Conservation (phyloP, 2,797 vertebrate species). For the Pseudochirops corinnae region DNA sequence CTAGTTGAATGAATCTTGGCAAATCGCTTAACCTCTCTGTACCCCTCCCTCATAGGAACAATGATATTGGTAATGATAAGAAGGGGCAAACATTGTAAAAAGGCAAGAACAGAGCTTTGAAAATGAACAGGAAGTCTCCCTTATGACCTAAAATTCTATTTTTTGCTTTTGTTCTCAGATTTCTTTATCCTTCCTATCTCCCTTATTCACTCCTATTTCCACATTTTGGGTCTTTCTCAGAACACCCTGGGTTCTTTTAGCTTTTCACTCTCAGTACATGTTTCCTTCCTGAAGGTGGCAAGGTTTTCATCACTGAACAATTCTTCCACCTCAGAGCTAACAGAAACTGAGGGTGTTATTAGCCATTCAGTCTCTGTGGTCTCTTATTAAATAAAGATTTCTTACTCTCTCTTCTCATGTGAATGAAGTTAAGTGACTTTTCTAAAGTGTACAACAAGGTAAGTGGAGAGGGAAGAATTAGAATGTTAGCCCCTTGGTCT, state of each 20-base stretch:
- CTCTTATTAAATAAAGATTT: constrained; percentile 1
- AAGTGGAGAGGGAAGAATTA: constrained; percentile 11
- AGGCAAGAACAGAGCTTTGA: background rate
- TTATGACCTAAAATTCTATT: background rate
- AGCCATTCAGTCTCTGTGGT: background rate
- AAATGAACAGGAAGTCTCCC: background rate
- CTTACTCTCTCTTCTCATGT: constrained; percentile 7
- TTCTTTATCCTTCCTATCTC: background rate
- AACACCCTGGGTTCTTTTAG: background rate
- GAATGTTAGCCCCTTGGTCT: constrained; percentile 13
- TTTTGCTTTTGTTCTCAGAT: background rate
- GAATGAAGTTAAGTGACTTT: constrained; percentile 6
- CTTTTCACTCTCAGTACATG: constrained; percentile 30
- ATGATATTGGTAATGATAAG: background rate
- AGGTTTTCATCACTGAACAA: constrained; percentile 10
- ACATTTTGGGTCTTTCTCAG: background rate
- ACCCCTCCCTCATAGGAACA: background rate
- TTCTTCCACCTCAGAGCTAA: background rate
- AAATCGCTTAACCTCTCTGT: background rate
- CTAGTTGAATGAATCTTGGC: background rate
- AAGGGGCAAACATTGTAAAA: background rate
- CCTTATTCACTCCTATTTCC: fast-evolving
- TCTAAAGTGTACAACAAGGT: background rate
- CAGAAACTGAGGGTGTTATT: background rate
- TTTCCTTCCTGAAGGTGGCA: constrained; percentile 66